Evolutionary conservation across 2,113 vertebrate species (phyloP).

Genomic region (Ceratotherium simum): DNA sequence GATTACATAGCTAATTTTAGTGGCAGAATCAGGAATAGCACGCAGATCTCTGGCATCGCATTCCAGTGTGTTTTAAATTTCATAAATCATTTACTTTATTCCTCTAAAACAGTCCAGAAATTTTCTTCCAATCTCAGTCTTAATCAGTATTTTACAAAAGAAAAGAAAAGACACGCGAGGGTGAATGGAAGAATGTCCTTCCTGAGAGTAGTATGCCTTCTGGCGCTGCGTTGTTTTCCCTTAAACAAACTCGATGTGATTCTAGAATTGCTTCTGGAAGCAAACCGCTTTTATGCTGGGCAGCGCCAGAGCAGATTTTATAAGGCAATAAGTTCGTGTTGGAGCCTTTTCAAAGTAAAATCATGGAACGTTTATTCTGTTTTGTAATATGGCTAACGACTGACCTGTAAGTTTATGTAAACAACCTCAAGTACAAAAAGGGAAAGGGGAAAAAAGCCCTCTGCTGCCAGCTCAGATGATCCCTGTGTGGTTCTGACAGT

Average conservation of each 20-base stretch:
- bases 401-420: slow-evolving; percentile 36
- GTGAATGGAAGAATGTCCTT: not conserved
- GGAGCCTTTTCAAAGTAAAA: slow-evolving; percentile 51
- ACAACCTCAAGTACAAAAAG: slow-evolving; percentile 41
- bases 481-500: slow-evolving; percentile 4
- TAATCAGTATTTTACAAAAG: slow-evolving; percentile 30
- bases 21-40: not conserved
- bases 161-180: not conserved
- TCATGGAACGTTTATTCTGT: not conserved
- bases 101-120: not conserved
- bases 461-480: not conserved
- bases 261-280: slow-evolving; percentile 41
- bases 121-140: slow-evolving; percentile 28
- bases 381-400: slow-evolving; percentile 44
- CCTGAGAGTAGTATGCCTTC: not conserved
- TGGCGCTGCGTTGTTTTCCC: not conserved
- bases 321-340: not conserved
- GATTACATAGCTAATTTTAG: not conserved
- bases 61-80: slow-evolving; percentile 1
- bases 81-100: slow-evolving; percentile 1
- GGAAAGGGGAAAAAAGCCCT: not conserved
- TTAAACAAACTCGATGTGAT: not conserved
- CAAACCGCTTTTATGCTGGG: not conserved
- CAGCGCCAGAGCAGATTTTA: not conserved
- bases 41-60: not conserved